phyloP scores from a whole-genome alignment of 2,888 invertebrate genomes.

The Calliopum simillimum region DNA sequence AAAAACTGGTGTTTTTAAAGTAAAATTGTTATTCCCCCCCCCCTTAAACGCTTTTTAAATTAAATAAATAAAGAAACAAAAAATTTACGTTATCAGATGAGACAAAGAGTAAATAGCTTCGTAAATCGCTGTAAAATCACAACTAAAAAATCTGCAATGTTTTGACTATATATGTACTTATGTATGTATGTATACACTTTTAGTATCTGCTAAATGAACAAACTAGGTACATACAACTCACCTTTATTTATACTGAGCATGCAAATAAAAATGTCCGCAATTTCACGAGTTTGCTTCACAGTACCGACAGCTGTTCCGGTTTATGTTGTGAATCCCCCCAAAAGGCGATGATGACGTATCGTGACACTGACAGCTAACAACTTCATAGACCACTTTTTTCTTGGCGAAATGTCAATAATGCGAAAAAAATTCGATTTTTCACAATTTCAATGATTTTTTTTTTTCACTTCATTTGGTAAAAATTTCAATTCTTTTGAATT shows the following conservation, averaged over 20 bases:
- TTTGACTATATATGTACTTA: too few relatives aligned
- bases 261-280: constrained; percentile 9
- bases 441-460: too few relatives aligned
- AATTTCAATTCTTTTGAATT: neutral
- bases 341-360: neutral
- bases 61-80: too few relatives aligned
- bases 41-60: too few relatives aligned
- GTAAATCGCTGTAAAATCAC: too few relatives aligned
- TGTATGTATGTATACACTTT: too few relatives aligned
- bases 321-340: neutral
- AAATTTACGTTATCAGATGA: too few relatives aligned
- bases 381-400: neutral
- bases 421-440: neutral
- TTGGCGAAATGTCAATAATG: neutral
- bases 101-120: too few relatives aligned
- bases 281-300: constrained; percentile 20
- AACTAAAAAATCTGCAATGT: too few relatives aligned
- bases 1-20: too few relatives aligned
- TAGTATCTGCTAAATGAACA: too few relatives aligned
- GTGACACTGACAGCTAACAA: constrained; percentile 13
- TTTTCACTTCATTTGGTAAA: neutral
- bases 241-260: constrained; percentile 17
- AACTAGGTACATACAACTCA: constrained; percentile 16
- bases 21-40: too few relatives aligned
- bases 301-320: constrained; percentile 17